phyloP scores from a whole-genome alignment of 2,113 vertebrate species.

The Antechinus stuartii region DNA sequence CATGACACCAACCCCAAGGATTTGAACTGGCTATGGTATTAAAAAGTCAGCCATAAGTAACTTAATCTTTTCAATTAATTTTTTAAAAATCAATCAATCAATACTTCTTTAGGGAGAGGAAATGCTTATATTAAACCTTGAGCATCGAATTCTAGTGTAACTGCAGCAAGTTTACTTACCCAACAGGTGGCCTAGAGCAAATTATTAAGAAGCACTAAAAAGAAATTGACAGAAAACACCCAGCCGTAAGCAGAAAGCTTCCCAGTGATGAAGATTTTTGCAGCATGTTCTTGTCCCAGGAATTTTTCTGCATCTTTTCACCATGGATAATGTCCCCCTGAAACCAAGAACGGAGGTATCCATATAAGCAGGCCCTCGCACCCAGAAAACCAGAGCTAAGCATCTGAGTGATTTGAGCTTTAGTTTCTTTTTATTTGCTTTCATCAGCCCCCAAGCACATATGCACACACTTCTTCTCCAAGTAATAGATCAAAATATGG shows the following conservation, averaged over 20 bases:
- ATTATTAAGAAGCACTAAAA: conserved; percentile 11
- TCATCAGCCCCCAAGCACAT: too few species aligned
- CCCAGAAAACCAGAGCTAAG: too few species aligned
- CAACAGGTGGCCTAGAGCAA: conserved; percentile 27
- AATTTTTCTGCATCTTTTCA: conserved; percentile 97
- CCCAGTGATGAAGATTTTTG: conserved; percentile 99
- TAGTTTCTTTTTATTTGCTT: too few species aligned
- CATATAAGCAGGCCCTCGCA: conserved; percentile 40
- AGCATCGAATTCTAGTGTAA: conserved; percentile 29
- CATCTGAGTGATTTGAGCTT: too few species aligned
- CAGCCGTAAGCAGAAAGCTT: conserved; percentile 91
- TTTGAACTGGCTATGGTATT: conserved; percentile 10
- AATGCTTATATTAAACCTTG: conserved; percentile 33
- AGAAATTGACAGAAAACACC: conserved; percentile 83
- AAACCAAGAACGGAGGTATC: conserved; percentile 80
- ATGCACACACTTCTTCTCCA: too few species aligned
- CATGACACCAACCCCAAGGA: not conserved
- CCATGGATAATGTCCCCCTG: conserved; percentile 97
- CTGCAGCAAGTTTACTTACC: conserved; percentile 13
- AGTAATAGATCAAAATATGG: too few species aligned
- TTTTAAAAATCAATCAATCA: conserved; percentile 38
- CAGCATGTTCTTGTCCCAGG: conserved; percentile 96
- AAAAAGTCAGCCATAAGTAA: not conserved
- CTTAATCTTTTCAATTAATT: conserved; percentile 9
- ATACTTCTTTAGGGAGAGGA: conserved; percentile 26